Conservation (phyloP, 2,888 invertebrate genomes). For the Hydrotaea diabolus region DNA sequence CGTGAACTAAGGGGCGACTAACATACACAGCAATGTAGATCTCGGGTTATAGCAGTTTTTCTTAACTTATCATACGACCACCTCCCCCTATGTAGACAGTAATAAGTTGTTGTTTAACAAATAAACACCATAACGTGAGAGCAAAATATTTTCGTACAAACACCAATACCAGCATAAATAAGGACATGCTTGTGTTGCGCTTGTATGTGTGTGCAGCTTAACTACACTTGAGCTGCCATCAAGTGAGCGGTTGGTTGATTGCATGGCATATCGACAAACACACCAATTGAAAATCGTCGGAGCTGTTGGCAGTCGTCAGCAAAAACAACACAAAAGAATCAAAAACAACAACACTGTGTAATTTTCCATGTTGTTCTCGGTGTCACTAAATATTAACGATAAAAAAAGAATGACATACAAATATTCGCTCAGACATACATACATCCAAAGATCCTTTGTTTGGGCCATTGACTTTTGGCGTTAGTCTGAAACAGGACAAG, state of each 20-base stretch:
- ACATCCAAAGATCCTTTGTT: neutral
- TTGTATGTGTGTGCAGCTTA: neutral
- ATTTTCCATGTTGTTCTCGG: constrained; percentile 13
- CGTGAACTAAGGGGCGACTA: too few species aligned
- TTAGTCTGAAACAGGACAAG: neutral
- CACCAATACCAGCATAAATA: constrained; percentile 9
- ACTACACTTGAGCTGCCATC: constrained; percentile 3
- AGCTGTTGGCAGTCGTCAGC: constrained; percentile 54
- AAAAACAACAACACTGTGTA: constrained; percentile 1
- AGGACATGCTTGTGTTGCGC: neutral
- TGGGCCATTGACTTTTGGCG: neutral
- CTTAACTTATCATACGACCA: neutral
- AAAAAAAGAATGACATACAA: neutral
- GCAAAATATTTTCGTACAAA: constrained; percentile 3
- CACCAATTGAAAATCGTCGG: neutral
- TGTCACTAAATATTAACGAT: constrained; percentile 1
- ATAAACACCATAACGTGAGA: neutral
- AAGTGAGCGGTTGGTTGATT: neutral
- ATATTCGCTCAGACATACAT: neutral
- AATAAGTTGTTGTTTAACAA: constrained; percentile 27
- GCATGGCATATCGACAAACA: too few species aligned
- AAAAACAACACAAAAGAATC: constrained; percentile 34
- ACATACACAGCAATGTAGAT: too few species aligned
- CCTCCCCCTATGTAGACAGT: neutral
- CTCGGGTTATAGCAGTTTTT: too few species aligned